Percentiles rank a stretch among this genome's conserved stretches.
Evolutionary conservation across 2,888 invertebrate species (phyloP).

Genomic region (Hyposoter dolosus): DNA sequence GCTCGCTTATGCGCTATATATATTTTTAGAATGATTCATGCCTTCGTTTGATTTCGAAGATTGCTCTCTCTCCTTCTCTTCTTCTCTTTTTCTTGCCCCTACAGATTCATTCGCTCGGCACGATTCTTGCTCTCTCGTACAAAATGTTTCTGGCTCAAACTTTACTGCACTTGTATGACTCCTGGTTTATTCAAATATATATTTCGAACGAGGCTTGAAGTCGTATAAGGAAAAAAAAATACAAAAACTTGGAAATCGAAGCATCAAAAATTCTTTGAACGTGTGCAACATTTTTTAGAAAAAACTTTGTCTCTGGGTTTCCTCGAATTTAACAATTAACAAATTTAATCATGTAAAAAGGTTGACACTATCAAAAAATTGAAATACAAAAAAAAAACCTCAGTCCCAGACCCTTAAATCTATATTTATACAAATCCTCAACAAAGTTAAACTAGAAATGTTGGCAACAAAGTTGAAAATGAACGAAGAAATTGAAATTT

Average conservation of each 20-base stretch:
- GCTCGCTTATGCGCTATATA: slow-evolving; percentile 62
- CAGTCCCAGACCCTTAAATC: not conserved
- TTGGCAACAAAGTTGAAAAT: not conserved
- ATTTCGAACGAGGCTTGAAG: slow-evolving; percentile 10
- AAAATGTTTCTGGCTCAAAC: slow-evolving; percentile 45
- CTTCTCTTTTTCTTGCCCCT: slow-evolving; percentile 14
- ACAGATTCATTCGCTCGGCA: slow-evolving; percentile 7
- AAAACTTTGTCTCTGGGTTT: not conserved
- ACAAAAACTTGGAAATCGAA: not conserved
- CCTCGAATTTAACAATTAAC: not conserved
- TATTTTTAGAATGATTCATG: slow-evolving; percentile 83
- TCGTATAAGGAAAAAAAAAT: not conserved
- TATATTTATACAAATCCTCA: too few relatives aligned
- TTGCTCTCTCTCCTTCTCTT: slow-evolving; percentile 71
- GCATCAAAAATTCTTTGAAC: not conserved
- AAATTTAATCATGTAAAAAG: not conserved
- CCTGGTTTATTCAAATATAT: slow-evolving; percentile 8
- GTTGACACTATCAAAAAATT: not conserved
- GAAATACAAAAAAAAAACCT: too few relatives aligned
- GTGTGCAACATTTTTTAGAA: not conserved
- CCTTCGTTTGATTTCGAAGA: slow-evolving; percentile 82
- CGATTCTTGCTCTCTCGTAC: slow-evolving; percentile 53
- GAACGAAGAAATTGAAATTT: not conserved
- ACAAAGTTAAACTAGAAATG: not conserved
- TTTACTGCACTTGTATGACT: slow-evolving; percentile 44